phyloP scores from a whole-genome alignment of 2,113 vertebrate genomes.

The Columba janthina region DNA sequence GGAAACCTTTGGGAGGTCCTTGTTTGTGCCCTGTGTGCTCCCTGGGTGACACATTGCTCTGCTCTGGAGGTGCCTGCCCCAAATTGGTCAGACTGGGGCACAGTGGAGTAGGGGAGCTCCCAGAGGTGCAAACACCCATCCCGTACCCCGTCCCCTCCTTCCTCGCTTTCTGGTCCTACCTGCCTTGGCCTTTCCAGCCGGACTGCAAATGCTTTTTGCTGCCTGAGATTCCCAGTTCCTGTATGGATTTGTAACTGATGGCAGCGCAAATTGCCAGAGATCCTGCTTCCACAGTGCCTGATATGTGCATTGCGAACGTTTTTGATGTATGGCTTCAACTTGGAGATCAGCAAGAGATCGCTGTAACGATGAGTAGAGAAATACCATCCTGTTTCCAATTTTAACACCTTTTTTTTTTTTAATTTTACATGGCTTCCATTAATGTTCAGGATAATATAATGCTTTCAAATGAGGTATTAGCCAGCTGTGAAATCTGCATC shows the following conservation, averaged over 20 bases:
- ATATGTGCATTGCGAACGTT: rapidly evolving
- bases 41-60: neutral
- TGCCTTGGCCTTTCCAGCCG: neutral
- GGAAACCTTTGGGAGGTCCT: neutral
- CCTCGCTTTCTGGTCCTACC: neutral
- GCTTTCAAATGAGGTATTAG: neutral
- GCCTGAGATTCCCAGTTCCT: neutral
- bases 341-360: neutral
- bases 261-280: neutral
- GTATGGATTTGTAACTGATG: neutral
- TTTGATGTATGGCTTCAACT: neutral
- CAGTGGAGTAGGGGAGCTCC: neutral
- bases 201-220: neutral
- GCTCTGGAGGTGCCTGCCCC: neutral
- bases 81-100: neutral
- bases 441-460: neutral
- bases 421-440: neutral
- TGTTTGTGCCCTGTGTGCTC: rapidly evolving
- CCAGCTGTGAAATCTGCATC: neutral
- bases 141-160: rapidly evolving
- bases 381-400: neutral
- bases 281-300: neutral
- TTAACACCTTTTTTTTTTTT: neutral
- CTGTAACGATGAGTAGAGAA: neutral
- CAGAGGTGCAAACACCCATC: rapidly evolving